Evolutionary conservation across 1,140 invertebrate genomes (phyloP).

Genomic region (Saxidomus purpurata): DNA sequence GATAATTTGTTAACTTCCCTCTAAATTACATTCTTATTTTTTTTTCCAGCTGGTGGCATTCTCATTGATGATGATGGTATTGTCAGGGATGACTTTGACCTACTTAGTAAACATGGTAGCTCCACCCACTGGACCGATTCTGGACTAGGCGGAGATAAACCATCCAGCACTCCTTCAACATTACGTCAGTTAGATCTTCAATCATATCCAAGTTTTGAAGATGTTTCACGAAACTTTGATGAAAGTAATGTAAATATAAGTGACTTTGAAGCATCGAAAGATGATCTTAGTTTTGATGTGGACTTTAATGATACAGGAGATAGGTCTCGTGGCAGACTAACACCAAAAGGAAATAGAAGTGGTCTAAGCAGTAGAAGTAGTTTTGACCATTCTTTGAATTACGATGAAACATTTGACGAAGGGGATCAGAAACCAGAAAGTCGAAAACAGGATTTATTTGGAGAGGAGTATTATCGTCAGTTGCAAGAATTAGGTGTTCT

Average conservation of each 20-base stretch:
- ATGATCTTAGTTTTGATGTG: constrained; percentile 81
- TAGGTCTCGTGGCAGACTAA: constrained; percentile 6
- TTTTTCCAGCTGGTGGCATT: constrained; percentile 76
- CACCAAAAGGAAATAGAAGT: constrained; percentile 62
- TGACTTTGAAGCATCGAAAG: constrained; percentile 83
- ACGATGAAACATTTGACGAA: constrained; percentile 67
- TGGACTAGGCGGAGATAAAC: constrained; percentile 81
- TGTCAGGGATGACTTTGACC: constrained; percentile 78
- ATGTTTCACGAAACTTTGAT: constrained; percentile 72
- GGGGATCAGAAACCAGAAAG: constrained; percentile 60
- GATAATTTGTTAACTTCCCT: no score
- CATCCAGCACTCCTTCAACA: constrained; percentile 79
- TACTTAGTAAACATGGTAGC: constrained; percentile 73
- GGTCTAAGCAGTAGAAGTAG: constrained; percentile 72
- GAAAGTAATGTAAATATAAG: constrained; percentile 80
- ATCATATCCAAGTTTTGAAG: constrained; percentile 79
- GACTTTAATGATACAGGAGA: constrained; percentile 58
- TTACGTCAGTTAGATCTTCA: constrained; percentile 78
- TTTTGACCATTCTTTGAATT: constrained; percentile 74
- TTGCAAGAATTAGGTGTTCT: constrained; percentile 82
- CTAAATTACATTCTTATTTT: constrained; percentile 23
- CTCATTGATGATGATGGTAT: constrained; percentile 82
- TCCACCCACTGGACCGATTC: constrained; percentile 82
- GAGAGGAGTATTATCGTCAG: constrained; percentile 81
- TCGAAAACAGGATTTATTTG: constrained; percentile 77